Evolutionary conservation across 2,113 vertebrate species (phyloP).

Genomic region (Petromus typicus): DNA sequence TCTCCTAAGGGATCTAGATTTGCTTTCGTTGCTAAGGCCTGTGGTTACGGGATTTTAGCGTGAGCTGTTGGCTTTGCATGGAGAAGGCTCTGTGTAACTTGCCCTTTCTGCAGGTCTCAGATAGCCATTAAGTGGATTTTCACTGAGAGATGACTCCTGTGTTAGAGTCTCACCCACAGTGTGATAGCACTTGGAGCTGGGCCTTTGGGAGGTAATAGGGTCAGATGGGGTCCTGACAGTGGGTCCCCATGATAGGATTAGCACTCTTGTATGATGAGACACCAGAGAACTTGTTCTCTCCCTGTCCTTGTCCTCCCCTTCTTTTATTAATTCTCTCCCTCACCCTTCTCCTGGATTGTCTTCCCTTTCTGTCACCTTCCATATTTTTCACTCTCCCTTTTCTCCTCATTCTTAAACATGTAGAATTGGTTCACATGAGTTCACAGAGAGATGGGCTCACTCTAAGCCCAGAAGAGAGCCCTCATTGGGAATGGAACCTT

Average conservation of each 20-base stretch:
- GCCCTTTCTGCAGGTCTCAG: not conserved
- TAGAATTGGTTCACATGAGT: not conserved
- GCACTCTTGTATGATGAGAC: not conserved
- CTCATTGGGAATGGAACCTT: not conserved
- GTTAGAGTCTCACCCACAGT: not conserved
- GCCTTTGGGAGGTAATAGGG: not conserved
- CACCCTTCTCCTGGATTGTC: not conserved
- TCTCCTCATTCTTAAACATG: not conserved
- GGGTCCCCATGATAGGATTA: not conserved
- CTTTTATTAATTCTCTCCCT: not conserved
- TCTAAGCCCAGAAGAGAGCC: not conserved
- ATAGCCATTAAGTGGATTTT: not conserved
- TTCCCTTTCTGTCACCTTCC: not conserved
- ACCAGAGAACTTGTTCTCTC: not conserved
- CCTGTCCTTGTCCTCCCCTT: not conserved
- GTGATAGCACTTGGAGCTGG: not conserved
- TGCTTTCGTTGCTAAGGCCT: not conserved
- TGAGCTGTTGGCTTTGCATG: not conserved
- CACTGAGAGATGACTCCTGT: not conserved
- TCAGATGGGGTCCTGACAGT: not conserved
- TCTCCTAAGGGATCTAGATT: not conserved
- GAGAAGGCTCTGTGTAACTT: not conserved
- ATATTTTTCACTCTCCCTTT: not conserved
- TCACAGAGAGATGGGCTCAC: not conserved
- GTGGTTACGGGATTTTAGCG: not conserved